A percentile compares a stretch with the other conserved stretches of the same genome.
phyloP scores from a whole-genome alignment of 2,888 invertebrate species.

The Galerucella nymphaeae region DNA sequence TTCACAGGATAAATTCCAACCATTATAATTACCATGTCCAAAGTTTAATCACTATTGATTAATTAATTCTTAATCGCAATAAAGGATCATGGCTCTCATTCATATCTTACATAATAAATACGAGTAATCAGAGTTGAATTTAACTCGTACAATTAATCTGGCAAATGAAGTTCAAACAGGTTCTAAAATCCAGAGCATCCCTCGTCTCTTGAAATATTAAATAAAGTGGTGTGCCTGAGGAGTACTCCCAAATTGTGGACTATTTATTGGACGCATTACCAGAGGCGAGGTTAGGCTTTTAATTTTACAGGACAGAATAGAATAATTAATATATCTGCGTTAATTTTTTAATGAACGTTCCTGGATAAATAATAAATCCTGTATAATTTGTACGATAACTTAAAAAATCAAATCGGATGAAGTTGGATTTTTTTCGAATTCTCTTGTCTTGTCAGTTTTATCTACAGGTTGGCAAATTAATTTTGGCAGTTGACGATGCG shows the following conservation, averaged over 20 bases:
- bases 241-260: conserved; percentile 25
- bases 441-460: too few species aligned
- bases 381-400: not conserved
- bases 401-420: not conserved
- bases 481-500: too few species aligned
- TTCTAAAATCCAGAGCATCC: conserved; percentile 25
- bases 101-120: conserved; percentile 19
- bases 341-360: not conserved
- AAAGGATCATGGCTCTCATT: conserved; percentile 4
- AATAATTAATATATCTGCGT: conserved; percentile 1
- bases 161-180: conserved; percentile 34
- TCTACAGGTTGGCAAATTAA: too few species aligned
- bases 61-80: conserved; percentile 5
- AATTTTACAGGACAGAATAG: conserved; percentile 15
- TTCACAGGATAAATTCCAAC: not conserved
- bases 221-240: conserved; percentile 34
- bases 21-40: not conserved
- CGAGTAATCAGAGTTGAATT: conserved; percentile 16
- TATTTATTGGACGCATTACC: conserved; percentile 34
- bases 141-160: conserved; percentile 33
- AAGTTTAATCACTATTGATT: not conserved
- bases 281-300: conserved; percentile 15
- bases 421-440: not conserved
- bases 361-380: not conserved
- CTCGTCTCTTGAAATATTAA: conserved; percentile 38